Base-by-base conservation (phyloP, 2,797 vertebrate genomes). In the Tenualosa ilisha region DNA sequence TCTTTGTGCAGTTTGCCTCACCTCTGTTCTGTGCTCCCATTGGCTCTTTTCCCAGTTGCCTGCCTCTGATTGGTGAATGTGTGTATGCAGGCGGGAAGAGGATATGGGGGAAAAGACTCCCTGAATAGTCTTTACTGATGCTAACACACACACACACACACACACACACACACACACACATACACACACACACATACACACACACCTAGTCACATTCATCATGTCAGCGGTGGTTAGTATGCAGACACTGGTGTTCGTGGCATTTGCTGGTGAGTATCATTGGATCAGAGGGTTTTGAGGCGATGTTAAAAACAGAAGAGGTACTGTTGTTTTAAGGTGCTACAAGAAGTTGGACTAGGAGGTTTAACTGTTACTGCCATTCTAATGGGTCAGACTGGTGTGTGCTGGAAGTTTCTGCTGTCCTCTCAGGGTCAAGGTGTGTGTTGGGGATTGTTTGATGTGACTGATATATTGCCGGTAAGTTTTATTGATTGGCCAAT, bases 131-230 rank as follows among this genome's bases (percentile, higher is more conserved):
- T 13, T 24, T 17, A 13, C 65, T 72, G 65, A 72, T 72, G 65
- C 65, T 72, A 8, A 3, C 65, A 37, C 65, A 37, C 65, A 5
- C 65, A 13, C 65, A 68, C 65, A 15, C 65, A 68, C 63, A 31
- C 63, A 65, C 63, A 65, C 63, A 65, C 56, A 22, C 56, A n/a
- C 56, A 59, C 56, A 56, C 54, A 37, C 65, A 37, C 65, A 5
- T 26, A 13, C 65, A 68, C 65, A 15, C 65, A 68, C 63, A 31
- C 63, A 65, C 63, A 65, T n/a, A 65, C 56, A 22, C 56, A n/a
- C 56, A 59, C 56, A 56, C 54, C 22, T 22, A 65, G 61, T 65
- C 61, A 65, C 61, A 65, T 65, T 65, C 61, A 65, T 65, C 61
- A 65, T 65, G 61, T 26, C 11, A 26, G n/a, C 61, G 3, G 61